Evolutionary conservation across 2,113 vertebrate species (phyloP).

Genomic region (Prinia subflava): DNA sequence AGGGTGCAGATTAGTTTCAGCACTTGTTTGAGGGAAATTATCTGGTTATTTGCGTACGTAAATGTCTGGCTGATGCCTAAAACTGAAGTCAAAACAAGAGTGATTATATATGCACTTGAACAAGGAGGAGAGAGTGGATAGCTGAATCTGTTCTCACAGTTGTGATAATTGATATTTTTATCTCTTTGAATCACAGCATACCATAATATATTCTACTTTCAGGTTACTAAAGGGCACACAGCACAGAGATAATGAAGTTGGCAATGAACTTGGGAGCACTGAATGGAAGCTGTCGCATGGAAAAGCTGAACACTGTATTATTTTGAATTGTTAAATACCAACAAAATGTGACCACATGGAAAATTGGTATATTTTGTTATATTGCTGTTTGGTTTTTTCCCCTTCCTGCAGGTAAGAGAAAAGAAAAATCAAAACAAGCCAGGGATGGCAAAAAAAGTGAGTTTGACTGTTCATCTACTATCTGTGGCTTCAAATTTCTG

Average conservation of each 20-base stretch:
- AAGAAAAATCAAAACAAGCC: neutral
- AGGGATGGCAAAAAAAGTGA: neutral
- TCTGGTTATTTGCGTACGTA: neutral
- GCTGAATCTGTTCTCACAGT: neutral
- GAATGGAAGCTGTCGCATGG: neutral
- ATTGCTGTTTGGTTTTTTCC: neutral
- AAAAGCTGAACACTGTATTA: neutral
- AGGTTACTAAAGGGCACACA: neutral
- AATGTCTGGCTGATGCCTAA: neutral
- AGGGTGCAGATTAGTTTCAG: neutral
- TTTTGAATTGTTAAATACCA: neutral
- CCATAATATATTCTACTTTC: neutral
- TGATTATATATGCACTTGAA: neutral
- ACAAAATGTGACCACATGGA: neutral
- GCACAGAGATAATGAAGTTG: neutral
- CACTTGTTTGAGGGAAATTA: neutral
- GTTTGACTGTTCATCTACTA: neutral
- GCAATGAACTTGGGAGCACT: neutral
- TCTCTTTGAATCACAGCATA: neutral
- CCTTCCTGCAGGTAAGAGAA: neutral
- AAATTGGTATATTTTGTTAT: neutral
- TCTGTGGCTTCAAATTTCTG: neutral
- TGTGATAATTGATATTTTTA: neutral
- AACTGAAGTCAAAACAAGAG: neutral
- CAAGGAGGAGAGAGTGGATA: neutral